Conservation (phyloP, 2,888 invertebrate genomes). For the Rotaria sp. region DNA sequence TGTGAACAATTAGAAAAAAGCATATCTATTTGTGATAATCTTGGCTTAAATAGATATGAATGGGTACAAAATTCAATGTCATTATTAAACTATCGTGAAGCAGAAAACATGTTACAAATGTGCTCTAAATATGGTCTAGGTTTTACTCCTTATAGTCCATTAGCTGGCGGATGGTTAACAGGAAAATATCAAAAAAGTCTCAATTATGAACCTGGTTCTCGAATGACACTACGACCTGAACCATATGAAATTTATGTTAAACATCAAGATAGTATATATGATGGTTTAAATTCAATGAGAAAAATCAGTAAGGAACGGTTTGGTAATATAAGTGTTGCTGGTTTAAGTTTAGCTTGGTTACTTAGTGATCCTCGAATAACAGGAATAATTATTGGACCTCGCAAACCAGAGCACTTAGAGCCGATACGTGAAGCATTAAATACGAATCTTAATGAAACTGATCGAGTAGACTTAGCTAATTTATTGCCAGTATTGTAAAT, state of each 20-base stretch:
- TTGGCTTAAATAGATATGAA: background rate
- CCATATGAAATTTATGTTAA: background rate
- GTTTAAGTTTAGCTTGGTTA: slow-evolving; percentile 17
- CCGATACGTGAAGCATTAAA: background rate
- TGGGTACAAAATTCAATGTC: slow-evolving; percentile 21
- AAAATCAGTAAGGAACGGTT: background rate
- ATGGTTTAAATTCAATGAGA: slow-evolving; percentile 8
- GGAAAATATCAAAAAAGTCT: slow-evolving; percentile 41
- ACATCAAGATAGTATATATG: background rate
- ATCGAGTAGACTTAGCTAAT: background rate
- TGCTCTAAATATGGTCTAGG: background rate
- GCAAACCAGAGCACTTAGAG: background rate
- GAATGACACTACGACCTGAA: slow-evolving; percentile 11
- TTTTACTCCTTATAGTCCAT: slow-evolving; percentile 21
- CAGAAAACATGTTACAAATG: background rate
- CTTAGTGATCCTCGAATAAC: background rate
- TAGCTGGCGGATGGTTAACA: slow-evolving; percentile 33
- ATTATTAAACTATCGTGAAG: background rate
- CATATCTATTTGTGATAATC: background rate
- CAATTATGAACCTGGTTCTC: background rate
- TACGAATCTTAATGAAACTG: background rate
- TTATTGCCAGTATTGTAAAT: background rate
- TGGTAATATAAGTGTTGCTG: background rate
- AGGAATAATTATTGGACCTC: background rate
- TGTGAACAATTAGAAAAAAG: slow-evolving; percentile 51